These are phyloP conservation scores for Rhipidura dahli DNA, from an alignment of 2,113 vertebrate species.

Conservation along the genomic window DNA sequence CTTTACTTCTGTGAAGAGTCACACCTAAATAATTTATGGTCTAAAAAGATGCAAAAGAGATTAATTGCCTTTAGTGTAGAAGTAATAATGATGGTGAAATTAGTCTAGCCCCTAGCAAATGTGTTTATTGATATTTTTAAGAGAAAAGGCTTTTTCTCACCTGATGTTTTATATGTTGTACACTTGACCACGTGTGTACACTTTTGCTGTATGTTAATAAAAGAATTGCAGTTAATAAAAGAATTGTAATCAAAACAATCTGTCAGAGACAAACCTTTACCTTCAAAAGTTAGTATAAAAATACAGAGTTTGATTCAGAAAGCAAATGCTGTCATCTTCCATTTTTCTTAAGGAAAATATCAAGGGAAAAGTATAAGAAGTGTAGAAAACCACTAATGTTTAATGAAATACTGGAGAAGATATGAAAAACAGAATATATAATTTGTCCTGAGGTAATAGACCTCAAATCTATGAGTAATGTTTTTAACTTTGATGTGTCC, in stretches of 20 bases:
- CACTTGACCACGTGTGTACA: background rate
- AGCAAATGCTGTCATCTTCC: background rate
- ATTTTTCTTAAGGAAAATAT: background rate
- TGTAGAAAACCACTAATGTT: background rate
- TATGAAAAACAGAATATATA: background rate
- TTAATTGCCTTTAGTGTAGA: background rate
- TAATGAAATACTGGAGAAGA: background rate
- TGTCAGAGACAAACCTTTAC: background rate
- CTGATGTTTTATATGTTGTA: background rate
- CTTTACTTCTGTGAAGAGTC: background rate
- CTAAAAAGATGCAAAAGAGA: background rate
- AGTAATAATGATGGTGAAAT: background rate
- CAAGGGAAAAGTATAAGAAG: background rate
- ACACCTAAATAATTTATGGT: background rate
- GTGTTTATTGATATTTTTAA: background rate
- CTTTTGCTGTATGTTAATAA: background rate
- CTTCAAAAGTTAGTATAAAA: constrained; percentile 1
- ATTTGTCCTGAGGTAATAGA: constrained; percentile 1
- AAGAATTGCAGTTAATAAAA: background rate
- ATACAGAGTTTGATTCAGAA: background rate
- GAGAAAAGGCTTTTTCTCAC: background rate
- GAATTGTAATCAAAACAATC: background rate
- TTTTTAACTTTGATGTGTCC: constrained; percentile 23
- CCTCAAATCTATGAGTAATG: background rate
- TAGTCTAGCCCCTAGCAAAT: background rate